Evolutionary conservation across 1,140 invertebrate species (phyloP).

Genomic region (Eulimnadia texana): DNA sequence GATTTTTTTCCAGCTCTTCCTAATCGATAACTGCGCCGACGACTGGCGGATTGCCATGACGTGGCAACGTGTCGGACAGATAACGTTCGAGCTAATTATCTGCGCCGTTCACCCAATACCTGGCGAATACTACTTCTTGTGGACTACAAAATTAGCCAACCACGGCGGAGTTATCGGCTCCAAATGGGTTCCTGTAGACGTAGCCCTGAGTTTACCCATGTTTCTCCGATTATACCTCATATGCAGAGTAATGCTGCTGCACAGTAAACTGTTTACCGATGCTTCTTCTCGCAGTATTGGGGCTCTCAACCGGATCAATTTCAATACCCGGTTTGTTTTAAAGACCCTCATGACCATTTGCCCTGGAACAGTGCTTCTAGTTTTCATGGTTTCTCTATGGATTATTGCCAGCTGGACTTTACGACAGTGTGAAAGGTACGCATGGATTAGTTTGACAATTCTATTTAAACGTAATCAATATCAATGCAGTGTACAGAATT

Average conservation of each 20-base stretch:
- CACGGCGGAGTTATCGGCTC: conserved; percentile 61
- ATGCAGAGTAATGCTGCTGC: conserved; percentile 96
- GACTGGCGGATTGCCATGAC: conserved; percentile 99
- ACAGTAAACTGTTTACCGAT: conserved; percentile 98
- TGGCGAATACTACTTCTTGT: conserved; percentile 86
- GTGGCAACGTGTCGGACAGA: conserved; percentile 84
- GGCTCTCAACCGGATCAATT: conserved; percentile 98
- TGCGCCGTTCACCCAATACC: conserved; percentile 96
- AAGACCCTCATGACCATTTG: conserved; percentile 99
- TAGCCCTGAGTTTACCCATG: conserved; percentile 95
- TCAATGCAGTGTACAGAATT: too few relatives aligned
- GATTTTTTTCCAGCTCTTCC: conserved; percentile 62
- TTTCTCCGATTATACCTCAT: conserved; percentile 98
- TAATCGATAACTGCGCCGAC: conserved; percentile 99
- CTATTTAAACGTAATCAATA: too few relatives aligned
- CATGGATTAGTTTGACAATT: not conserved
- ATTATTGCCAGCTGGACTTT: conserved; percentile 98
- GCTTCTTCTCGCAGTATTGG: conserved; percentile 74
- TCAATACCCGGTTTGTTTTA: conserved; percentile 97
- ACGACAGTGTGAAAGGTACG: conserved; percentile 95
- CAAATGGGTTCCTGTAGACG: conserved; percentile 82
- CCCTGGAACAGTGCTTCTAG: conserved; percentile 91
- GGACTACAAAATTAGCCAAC: conserved; percentile 90
- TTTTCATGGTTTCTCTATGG: conserved; percentile 98
- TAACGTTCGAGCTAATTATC: conserved; percentile 79